These are phyloP conservation scores for Rhopalosiphum nymphaeae DNA, from an alignment of 2,888 invertebrate species.

Conservation along the genomic window DNA sequence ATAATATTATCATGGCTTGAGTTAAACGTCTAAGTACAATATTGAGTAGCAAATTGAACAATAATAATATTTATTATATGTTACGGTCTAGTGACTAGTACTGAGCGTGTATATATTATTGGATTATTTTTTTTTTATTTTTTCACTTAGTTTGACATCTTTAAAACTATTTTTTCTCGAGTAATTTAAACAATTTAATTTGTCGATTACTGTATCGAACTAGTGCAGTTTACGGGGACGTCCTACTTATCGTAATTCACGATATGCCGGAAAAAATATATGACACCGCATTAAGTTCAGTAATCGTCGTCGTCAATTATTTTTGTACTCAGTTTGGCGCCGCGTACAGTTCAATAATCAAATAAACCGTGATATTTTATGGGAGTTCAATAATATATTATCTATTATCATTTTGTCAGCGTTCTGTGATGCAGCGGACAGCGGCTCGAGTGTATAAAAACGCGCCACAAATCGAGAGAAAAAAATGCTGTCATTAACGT, in stretches of 20 bases:
- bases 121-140: not conserved
- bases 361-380: not conserved
- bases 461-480: not conserved
- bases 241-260: not conserved
- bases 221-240: not conserved
- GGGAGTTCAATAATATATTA: not conserved
- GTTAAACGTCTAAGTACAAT: not conserved
- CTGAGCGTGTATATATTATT: not conserved
- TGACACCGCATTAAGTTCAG: not conserved
- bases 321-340: not conserved
- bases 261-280: not conserved
- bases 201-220: not conserved
- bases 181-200: not conserved
- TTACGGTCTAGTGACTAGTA: not conserved
- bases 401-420: not conserved
- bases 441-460: not conserved
- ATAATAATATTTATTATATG: not conserved
- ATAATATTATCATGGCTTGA: not conserved
- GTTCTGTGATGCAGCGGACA: not conserved
- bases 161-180: not conserved
- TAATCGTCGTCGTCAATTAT: constrained; percentile 1
- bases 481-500: not conserved
- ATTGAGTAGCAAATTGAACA: not conserved
- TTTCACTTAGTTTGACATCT: constrained; percentile 25
- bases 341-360: not conserved